Evolutionary conservation across 2,797 vertebrate species (phyloP), one percentile per base, ranked within the genome.

Genomic region (Onychomys leucogaster): DNA sequence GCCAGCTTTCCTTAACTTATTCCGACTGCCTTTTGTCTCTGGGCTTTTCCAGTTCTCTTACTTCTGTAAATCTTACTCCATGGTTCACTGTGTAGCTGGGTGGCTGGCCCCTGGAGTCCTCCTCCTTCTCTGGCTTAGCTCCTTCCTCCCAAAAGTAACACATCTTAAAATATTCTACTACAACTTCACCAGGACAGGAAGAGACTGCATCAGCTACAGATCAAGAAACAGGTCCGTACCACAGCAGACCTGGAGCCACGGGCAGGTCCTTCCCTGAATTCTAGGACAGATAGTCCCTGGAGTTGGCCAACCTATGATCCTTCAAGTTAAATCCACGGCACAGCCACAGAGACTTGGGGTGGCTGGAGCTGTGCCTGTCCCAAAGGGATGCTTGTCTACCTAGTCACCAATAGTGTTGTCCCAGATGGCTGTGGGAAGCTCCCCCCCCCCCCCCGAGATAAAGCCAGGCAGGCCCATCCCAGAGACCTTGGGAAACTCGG

Each of bases 321-420:
- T 49, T 59, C 14, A 55, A 43, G 76, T 10, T 67, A 65, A 78
- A 37, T 0, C 5, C 27, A 34, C 1, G 1, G 10, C 23, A 43
- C 49, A 61, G 8, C 29, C n/a, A 34, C 34, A 27, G 29, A 69
- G 43, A 8, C 76, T 8, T 16, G 41, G 6, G 17, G 21, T 0
- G 0, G 27, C 7, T 7, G 0, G 57, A 25, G 6, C 19, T 7
- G 3, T 2, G 37, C 37, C 27, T 10, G 9, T 3, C 29, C 25
- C 32, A 43, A 86, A 41, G 0, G 21, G 14, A 16, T 27, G 14
- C 43, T 14, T 2, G 0, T 32, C 4, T 0, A 59, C 34, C 41
- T 27, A 37, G 73, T 5, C 4, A 27, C 14, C 49, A 29, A 1
- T 5, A 2, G 25, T 13, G 57, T 41, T 77, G 41, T 49, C 43